Conservation (phyloP, 1,140 invertebrate genomes). For the Drosophila parabipectinata region DNA sequence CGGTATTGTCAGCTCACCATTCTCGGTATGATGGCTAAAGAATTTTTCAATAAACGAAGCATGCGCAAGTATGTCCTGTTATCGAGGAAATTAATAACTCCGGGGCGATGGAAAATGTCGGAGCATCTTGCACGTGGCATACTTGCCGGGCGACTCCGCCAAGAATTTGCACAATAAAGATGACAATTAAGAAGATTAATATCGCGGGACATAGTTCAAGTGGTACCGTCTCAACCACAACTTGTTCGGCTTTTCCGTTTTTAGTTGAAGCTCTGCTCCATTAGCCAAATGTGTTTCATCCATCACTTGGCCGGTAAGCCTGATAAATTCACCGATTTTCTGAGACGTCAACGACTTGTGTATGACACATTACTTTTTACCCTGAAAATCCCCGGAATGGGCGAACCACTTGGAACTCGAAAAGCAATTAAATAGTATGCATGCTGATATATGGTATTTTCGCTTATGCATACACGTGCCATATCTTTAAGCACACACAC, state of each 20-base stretch:
- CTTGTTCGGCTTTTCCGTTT: slow-evolving; percentile 2
- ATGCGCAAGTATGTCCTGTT: slow-evolving; percentile 45
- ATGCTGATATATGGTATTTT: slow-evolving; percentile 15
- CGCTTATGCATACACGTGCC: slow-evolving; percentile 33
- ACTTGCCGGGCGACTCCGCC: slow-evolving; percentile 1
- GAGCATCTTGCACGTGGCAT: slow-evolving; percentile 41
- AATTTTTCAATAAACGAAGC: slow-evolving; percentile 60
- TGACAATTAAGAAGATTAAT: slow-evolving; percentile 37
- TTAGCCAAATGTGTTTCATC: slow-evolving; percentile 18
- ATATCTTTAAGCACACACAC: slow-evolving; percentile 42
- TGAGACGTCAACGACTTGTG: slow-evolving; percentile 20
- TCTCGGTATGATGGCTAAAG: slow-evolving; percentile 41
- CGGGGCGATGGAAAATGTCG: slow-evolving; percentile 32
- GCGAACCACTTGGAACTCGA: not conserved
- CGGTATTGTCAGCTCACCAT: slow-evolving; percentile 34
- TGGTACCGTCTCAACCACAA: slow-evolving; percentile 2
- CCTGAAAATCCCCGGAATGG: not conserved
- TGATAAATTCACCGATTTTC: slow-evolving; percentile 67
- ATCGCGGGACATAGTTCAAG: slow-evolving; percentile 12
- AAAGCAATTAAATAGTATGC: slow-evolving; percentile 65
- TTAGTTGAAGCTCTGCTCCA: slow-evolving; percentile 21
- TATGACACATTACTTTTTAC: slow-evolving; percentile 43
- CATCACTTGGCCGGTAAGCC: slow-evolving; percentile 47
- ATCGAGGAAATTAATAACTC: slow-evolving; percentile 67
- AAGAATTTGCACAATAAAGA: slow-evolving; percentile 25